Evolutionary conservation across 2,888 invertebrate genomes (phyloP).

Genomic region (Lissocephala sabroskyi): DNA sequence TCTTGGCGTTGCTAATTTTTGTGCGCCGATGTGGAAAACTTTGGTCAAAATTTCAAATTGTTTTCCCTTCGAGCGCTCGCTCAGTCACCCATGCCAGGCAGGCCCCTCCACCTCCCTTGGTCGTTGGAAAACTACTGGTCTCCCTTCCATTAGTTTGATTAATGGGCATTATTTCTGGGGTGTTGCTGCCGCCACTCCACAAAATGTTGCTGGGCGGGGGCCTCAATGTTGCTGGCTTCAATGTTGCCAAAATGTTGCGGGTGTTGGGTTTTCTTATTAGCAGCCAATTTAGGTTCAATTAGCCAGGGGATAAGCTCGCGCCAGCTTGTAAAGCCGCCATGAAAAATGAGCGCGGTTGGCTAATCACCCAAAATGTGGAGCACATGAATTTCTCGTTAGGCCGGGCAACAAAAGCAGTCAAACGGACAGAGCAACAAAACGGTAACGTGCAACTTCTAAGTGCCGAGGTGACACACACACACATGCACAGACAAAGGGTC

Average conservation of each 20-base stretch:
- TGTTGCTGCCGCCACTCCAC: no score
- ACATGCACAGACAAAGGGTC: background rate
- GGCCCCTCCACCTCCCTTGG: no score
- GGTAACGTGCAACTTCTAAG: background rate
- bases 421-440: background rate
- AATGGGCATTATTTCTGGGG: constrained; percentile 31
- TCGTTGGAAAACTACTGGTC: constrained; percentile 36
- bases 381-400: no score
- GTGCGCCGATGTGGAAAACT: constrained; percentile 59
- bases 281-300: constrained; percentile 4
- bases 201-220: constrained; percentile 18
- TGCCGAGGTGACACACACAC: background rate
- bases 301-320: no score
- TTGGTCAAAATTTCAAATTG: constrained; percentile 45
- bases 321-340: no score
- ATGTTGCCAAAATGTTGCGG: background rate
- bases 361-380: no score
- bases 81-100: background rate
- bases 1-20: constrained; percentile 51
- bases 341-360: no score
- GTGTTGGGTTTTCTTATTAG: no score
- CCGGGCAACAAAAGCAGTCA: no score
- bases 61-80: constrained; percentile 53
- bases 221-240: background rate
- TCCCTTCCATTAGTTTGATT: constrained; percentile 51